Evolutionary conservation across 2,888 invertebrate genomes (phyloP), one percentile per base, ranked within the genome.

Genomic region (Steinernema hermaphroditum): DNA sequence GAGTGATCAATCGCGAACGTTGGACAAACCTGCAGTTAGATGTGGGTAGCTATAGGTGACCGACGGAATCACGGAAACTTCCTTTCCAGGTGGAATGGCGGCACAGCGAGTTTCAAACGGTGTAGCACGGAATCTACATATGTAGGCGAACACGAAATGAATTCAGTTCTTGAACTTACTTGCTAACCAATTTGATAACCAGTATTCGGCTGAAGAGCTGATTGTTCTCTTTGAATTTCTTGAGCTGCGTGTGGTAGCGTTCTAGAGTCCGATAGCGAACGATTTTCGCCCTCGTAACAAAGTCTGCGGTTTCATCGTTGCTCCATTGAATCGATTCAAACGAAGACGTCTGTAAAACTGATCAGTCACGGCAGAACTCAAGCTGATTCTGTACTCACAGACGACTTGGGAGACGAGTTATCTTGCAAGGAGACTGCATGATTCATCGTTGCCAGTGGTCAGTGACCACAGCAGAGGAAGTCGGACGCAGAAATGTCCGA

Each of bases 141-240:
- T n/a, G n/a, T n/a, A n/a, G n/a, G n/a, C n/a, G n/a, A n/a, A n/a
- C n/a, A n/a, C n/a, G n/a, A n/a, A n/a, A n/a, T n/a, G n/a, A n/a
- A n/a, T n/a, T n/a, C n/a, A n/a, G n/a, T n/a, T n/a, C n/a, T n/a
- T n/a, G 2, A 54, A 62, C 62, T 62, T 1, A 62, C 62, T 29
- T 24, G 9, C 32, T 19, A 2, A 62, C 62, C 16, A 62, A n/a
- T 62, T 62, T 62, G 16, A 62, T 62, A 2, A 62, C 16, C n/a
- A 62, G 29, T 6, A 62, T 62, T 32, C 62, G 29, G 8, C 32
- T 29, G 16, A 62, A 62, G 16, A 62, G 29, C 19, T 62, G 62
- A 19, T 62, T 62, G 32, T 32, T 62, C 29, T 62, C 62, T 29
- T 62, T 62, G 34, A 62, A 62, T 19, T 62, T 62, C 62, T 62